Evolutionary conservation across 2,888 invertebrate species (phyloP), one percentile per base, ranked within the genome.

Genomic region (Ennomos erosarius): DNA sequence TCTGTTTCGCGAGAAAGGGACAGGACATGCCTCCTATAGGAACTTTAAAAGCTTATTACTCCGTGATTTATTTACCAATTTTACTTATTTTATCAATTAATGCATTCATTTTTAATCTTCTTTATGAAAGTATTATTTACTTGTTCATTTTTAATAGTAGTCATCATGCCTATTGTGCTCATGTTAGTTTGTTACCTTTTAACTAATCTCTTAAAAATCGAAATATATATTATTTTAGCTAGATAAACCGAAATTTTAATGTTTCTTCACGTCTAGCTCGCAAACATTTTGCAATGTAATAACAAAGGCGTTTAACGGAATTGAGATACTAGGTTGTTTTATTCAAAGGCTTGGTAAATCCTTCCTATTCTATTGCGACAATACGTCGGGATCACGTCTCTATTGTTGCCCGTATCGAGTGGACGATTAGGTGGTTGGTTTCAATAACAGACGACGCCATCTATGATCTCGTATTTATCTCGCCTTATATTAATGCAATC

Each of bases 341-440:
- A 88, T 88, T 85, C 85, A 76, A 75, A 79, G 77, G 75, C 75
- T 80, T 69, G 69, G 81, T 78, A 89, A 88, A 89, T 87, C 89
- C 87, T 80, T 85, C 75, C 82, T 74, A 87, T 89, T 88, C 87
- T 86, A 74, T 73, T 69, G 74, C 81, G 78, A 88, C 88, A 89
- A 88, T 88, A 78, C 81, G 69, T 71, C 57, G 72, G 81, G 85
- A 85, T 87, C 86, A 83, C 70, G 68, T 68, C 75, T 55, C 84
- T 68, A 82, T 88, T 88, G 88, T 88, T 79, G 81, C 67, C 70
- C 74, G 76, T 84, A 86, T 86, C 79, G 83, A 84, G 85, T 80
- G 79, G 81, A 81, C 84, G 87, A 87, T 88, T 87, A 88, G 81
- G 77, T 82, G 70, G 81, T 75, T 82, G 70, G 81, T 75, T 83